Evolutionary conservation across 1,140 invertebrate species (phyloP).

Genomic region (Drosophila chauvacae): DNA sequence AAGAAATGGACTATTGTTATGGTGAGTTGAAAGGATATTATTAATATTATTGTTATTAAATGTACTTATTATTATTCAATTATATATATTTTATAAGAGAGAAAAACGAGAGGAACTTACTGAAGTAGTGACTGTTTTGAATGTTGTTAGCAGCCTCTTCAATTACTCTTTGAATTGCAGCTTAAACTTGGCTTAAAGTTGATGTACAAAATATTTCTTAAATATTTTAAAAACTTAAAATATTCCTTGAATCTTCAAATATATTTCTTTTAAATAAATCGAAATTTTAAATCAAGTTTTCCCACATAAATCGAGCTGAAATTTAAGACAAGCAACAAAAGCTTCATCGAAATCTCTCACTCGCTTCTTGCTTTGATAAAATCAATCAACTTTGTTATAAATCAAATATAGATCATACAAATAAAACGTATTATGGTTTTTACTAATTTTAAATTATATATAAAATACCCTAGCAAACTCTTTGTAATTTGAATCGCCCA

Average conservation of each 20-base stretch:
- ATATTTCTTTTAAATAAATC: neutral
- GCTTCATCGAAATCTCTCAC: no score
- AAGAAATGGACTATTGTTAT: conserved; percentile 83
- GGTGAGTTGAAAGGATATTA: conserved; percentile 50
- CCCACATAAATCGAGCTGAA: neutral
- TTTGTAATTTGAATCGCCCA: neutral
- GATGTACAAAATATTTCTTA: neutral
- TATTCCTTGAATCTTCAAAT: neutral
- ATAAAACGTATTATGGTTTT: neutral
- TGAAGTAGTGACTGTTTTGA: neutral
- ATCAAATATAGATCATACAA: neutral
- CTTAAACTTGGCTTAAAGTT: neutral
- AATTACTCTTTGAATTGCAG: neutral
- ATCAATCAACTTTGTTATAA: neutral
- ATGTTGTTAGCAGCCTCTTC: neutral
- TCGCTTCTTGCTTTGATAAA: no score
- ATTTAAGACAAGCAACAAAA: no score
- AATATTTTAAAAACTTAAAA: neutral
- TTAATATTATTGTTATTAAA: neutral
- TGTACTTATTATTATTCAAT: neutral
- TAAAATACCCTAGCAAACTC: neutral
- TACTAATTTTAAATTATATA: neutral
- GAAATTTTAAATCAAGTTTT: neutral
- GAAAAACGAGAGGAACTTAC: neutral
- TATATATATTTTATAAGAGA: neutral